These are phyloP conservation scores for Spheniscus humboldti DNA, from an alignment of 2,797 vertebrate genomes.

Conservation along the genomic window DNA sequence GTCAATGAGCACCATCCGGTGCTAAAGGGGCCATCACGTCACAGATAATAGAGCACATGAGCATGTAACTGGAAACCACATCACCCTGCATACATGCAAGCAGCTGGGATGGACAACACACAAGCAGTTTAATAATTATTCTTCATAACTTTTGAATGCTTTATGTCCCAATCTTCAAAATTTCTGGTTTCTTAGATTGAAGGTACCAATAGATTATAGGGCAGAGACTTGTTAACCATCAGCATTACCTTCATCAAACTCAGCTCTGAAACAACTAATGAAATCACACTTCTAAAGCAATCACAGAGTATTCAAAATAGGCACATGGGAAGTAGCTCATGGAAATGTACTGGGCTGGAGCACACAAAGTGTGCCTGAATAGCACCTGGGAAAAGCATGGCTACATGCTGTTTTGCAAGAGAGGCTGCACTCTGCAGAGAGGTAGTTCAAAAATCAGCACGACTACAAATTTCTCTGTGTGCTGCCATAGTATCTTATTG, in stretches of 20 bases:
- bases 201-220: neutral
- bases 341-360: constrained; percentile 45
- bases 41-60: neutral
- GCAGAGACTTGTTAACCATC: neutral
- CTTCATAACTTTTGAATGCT: neutral
- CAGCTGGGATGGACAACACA: neutral
- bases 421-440: neutral
- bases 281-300: neutral
- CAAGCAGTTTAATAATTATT: neutral
- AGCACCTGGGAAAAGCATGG: neutral
- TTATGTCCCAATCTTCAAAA: neutral
- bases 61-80: neutral
- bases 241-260: neutral
- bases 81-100: neutral
- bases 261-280: neutral
- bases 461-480: neutral
- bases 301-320: neutral
- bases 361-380: neutral
- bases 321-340: neutral
- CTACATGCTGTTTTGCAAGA: neutral
- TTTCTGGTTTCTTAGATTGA: neutral
- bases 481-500: neutral
- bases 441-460: neutral
- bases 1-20: neutral
- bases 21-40: neutral